Base-by-base conservation (phyloP, 2,888 invertebrate genomes). In the Agonopterix arenella region DNA sequence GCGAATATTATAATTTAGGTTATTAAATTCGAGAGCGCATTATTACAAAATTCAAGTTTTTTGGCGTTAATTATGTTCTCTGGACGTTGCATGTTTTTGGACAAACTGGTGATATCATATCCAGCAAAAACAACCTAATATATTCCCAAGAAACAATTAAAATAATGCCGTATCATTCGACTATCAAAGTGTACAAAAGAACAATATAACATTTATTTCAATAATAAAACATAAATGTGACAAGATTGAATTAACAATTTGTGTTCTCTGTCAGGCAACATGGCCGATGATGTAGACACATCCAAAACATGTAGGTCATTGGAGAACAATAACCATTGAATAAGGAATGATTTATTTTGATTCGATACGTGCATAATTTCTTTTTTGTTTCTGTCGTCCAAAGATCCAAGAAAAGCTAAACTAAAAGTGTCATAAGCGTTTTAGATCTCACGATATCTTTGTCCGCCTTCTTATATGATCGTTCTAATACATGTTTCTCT, bases 231-330 rank as follows among this genome's bases (percentile, higher is more conserved):
- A 72, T 69, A 58, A 60, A 71, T 74, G 72, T 71, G 75, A 80
- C 77, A 74, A 66, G 78, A 80, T 72, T 66, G 71, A 80, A 84
- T 84, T 80, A 84, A 73, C 76, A 79, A 83, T 61, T 59, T 54
- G 57, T 61, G 61, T 79, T 78, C 68, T 60, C 54, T 71, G 70
- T 76, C 67, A 64, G 66, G 61, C 60, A 68, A 75, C 74, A 76
- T 59, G 67, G 52, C 53, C 67, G 65, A 61, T 72, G 73, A 69
- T 73, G 80, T 74, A 67, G 68, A 71, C 73, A 69, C 61, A 71
- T 73, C 36, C 16, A 9, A 16, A 47, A 37, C 52, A 50, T 74
- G 71, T 76, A 70, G 74, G 73, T 80, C 80, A 78, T 70, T 67
- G 58, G 66, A 73, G 73, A 83, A 84, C 82, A 84, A 84, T 82